A percentile compares a stretch with the other conserved stretches of the same genome.
Evolutionary conservation across 2,113 vertebrate species (phyloP).

Genomic region (Panthera tigris): DNA sequence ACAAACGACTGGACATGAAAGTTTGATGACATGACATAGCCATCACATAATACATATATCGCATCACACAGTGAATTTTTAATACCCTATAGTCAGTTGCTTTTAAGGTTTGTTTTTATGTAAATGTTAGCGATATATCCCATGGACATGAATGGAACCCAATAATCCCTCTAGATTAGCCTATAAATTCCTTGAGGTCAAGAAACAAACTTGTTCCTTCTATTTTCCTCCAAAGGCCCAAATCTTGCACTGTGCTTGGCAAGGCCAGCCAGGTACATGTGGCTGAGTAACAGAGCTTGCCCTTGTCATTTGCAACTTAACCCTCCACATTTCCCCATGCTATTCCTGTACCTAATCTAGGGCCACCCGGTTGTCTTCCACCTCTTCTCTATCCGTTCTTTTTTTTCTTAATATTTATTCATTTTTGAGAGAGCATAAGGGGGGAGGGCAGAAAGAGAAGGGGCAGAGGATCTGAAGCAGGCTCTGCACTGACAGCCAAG

Average conservation of each 20-base stretch:
- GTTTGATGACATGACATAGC: neutral
- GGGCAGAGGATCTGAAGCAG: too few relatives aligned
- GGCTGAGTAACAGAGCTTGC: neutral
- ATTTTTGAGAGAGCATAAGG: too few relatives aligned
- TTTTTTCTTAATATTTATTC: neutral
- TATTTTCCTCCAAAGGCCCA: neutral
- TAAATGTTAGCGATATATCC: neutral
- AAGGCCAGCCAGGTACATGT: neutral
- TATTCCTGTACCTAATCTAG: neutral
- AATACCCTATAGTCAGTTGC: neutral
- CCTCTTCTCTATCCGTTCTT: neutral
- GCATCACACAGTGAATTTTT: neutral
- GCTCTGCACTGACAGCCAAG: too few relatives aligned
- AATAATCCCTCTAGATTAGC: neutral
- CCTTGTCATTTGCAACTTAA: neutral
- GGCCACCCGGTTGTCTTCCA: neutral
- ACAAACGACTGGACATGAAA: neutral
- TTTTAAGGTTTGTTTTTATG: neutral
- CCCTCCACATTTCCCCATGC: accelerated
- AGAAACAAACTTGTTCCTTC: neutral
- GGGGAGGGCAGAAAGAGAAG: too few relatives aligned
- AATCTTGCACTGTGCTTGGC: neutral
- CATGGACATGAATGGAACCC: neutral
- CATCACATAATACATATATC: neutral
- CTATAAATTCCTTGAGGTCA: neutral